These are phyloP conservation scores for Ormia ochracea DNA, from an alignment of 2,888 invertebrate genomes.

Conservation along the genomic window DNA sequence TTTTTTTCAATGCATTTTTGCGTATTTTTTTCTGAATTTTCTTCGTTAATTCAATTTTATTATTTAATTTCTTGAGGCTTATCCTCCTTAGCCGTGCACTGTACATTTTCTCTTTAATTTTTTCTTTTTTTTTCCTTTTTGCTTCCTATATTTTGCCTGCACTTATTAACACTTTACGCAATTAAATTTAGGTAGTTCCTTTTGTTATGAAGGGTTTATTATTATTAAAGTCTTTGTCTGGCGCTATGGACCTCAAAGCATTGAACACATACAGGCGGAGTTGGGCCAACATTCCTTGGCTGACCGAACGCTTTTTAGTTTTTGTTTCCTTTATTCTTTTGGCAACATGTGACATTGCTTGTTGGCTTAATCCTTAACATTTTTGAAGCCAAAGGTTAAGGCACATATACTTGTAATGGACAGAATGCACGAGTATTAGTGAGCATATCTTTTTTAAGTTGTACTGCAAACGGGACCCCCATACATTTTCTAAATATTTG, in stretches of 20 bases:
- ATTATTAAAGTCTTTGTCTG: constrained; percentile 44
- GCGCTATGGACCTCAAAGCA: constrained; percentile 9
- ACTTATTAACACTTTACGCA: constrained; percentile 59
- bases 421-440: not conserved
- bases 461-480: constrained; percentile 50
- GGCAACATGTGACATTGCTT: constrained; percentile 60
- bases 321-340: not conserved
- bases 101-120: constrained; percentile 5
- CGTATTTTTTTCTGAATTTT: too few species aligned
- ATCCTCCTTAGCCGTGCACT: not conserved
- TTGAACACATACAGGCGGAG: not conserved
- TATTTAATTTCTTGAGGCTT: not conserved
- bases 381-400: constrained; percentile 34
- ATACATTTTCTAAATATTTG: constrained; percentile 49
- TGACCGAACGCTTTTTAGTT: constrained; percentile 38
- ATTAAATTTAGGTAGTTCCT: constrained; percentile 47
- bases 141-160: not conserved
- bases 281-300: constrained; percentile 41
- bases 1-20: too few species aligned
- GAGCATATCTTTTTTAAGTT: constrained; percentile 17
- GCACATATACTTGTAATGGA: constrained; percentile 27
- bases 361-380: constrained; percentile 40
- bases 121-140: not conserved
- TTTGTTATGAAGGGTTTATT: constrained; percentile 48
- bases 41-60: too few species aligned